Evolutionary conservation across 1,140 invertebrate species (phyloP).

Genomic region (Lineus longissimus): DNA sequence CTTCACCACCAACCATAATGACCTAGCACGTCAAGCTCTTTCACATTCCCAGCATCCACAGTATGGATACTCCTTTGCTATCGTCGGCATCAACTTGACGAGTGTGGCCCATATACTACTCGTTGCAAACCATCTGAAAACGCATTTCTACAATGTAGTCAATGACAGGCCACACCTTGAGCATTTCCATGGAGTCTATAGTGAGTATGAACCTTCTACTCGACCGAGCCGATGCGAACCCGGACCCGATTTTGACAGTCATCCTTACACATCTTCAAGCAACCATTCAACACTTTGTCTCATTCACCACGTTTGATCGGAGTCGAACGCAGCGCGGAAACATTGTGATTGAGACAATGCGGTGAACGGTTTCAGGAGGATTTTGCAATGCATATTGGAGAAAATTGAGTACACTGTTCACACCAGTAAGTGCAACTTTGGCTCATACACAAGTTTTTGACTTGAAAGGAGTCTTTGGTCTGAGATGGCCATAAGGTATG

Average conservation of each 20-base stretch:
- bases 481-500: no score
- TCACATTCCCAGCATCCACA: conserved; percentile 84
- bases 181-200: conserved; percentile 90
- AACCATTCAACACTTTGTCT: neutral
- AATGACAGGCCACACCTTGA: conserved; percentile 62
- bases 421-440: no score
- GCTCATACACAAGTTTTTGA: no score
- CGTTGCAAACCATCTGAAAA: conserved; percentile 76
- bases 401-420: no score
- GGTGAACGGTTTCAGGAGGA: no score
- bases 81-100: conserved; percentile 86
- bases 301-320: neutral
- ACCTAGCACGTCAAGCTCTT: conserved; percentile 75
- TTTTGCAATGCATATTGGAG: no score
- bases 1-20: conserved; percentile 78
- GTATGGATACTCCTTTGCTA: conserved; percentile 65
- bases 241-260: neutral
- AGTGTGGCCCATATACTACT: conserved; percentile 81
- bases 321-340: neutral
- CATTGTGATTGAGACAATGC: no score
- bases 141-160: conserved; percentile 82
- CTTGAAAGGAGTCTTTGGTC: no score
- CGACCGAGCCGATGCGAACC: neutral
- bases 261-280: neutral
- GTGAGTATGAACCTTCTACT: conserved; percentile 51